Percentiles rank a stretch among this genome's conserved stretches.
Conservation (phyloP, 2,797 vertebrate genomes). For the Gadopsis bispinosus region DNA sequence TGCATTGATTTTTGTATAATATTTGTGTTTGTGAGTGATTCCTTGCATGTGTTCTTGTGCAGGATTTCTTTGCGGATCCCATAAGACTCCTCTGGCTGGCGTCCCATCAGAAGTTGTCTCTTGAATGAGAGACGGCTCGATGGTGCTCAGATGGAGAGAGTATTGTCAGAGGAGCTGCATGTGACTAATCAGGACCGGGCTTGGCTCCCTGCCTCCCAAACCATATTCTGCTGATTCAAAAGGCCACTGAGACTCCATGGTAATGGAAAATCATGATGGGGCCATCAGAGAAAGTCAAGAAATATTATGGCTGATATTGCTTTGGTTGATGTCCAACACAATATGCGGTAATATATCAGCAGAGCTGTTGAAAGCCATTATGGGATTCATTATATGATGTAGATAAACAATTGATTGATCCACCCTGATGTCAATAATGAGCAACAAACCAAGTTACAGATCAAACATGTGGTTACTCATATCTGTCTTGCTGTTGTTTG, state of each 20-base stretch:
- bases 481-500: constrained; percentile 54
- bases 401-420: constrained; percentile 68
- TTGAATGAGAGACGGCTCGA: constrained; percentile 67
- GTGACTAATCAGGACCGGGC: constrained; percentile 79
- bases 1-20: constrained; percentile 32
- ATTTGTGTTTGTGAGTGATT: constrained; percentile 50
- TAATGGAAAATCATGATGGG: constrained; percentile 69
- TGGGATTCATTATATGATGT: constrained; percentile 62
- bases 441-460: constrained; percentile 54
- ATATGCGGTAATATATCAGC: constrained; percentile 61
- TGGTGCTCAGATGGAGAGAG: constrained; percentile 77
- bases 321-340: constrained; percentile 73
- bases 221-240: constrained; percentile 81
- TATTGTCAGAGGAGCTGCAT: constrained; percentile 73
- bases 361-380: constrained; percentile 60
- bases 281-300: constrained; percentile 69
- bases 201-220: constrained; percentile 69
- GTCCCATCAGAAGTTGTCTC: constrained; percentile 72
- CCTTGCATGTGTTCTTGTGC: constrained; percentile 41
- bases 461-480: constrained; percentile 52
- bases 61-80: constrained; percentile 60
- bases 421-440: constrained; percentile 61
- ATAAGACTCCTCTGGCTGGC: constrained; percentile 69
- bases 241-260: constrained; percentile 65
- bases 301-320: constrained; percentile 59